Evolutionary conservation across 2,113 vertebrate species (phyloP).

Genomic region (Thryonomys swinderianus): DNA sequence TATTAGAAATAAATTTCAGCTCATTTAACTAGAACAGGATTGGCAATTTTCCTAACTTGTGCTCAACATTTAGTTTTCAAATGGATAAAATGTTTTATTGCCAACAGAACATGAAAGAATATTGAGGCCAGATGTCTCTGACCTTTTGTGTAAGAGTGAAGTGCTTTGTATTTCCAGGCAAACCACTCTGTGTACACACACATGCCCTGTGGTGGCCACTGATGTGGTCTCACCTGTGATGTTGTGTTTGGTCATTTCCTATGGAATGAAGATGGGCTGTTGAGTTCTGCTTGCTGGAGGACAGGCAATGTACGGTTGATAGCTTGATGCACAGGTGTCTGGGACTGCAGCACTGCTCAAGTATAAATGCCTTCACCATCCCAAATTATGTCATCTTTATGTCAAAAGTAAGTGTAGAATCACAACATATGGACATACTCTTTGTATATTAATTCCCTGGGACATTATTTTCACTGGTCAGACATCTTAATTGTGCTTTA

Average conservation of each 20-base stretch:
- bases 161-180: conserved; percentile 17
- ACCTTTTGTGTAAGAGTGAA: conserved; percentile 62
- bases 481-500: background rate
- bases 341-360: background rate
- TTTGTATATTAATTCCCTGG: background rate
- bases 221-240: conserved; percentile 66
- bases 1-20: conserved; percentile 75
- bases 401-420: background rate
- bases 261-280: background rate
- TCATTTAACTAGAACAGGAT: conserved; percentile 61
- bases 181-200: conserved; percentile 53
- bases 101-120: conserved; percentile 59
- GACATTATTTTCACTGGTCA: background rate
- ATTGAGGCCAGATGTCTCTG: conserved; percentile 63
- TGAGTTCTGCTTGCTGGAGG: conserved; percentile 51
- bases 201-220: background rate
- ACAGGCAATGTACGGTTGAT: conserved; percentile 37
- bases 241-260: conserved; percentile 42
- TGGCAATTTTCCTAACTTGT: conserved; percentile 73
- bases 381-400: background rate
- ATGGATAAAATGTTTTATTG: conserved; percentile 58
- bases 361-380: background rate
- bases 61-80: conserved; percentile 57
- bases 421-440: background rate
- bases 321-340: background rate